Evolutionary conservation across 2,888 invertebrate genomes (phyloP), one percentile per base, ranked within the genome.

Genomic region (Phyllotreta cruciferae): DNA sequence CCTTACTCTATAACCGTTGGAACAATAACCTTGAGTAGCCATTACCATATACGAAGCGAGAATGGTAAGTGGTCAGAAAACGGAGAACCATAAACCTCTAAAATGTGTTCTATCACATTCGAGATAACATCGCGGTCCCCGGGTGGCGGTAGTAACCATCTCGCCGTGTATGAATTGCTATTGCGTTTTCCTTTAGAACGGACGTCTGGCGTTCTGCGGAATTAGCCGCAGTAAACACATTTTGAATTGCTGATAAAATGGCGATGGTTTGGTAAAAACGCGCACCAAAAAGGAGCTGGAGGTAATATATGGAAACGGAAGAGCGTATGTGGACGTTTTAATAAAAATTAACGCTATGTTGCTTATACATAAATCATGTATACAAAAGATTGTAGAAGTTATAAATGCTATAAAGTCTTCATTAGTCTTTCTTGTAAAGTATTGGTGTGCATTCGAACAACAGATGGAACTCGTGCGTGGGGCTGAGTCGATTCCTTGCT

Each of bases 101-200:
- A 78, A 78, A 78, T 78, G 76, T 74, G 74, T 75, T 76, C 75
- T 74, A 73, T 75, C 74, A 68, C 69, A 71, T 69, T 67, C 61
- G 62, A 77, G 78, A 79, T 79, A 78, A 74, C 71, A 79, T 78
- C 79, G 73, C 69, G 72, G 75, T 73, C 77, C 74, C 73, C 75
- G 72, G 77, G 78, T 77, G 77, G 77, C 75, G 34, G 55, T 44
- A 56, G 45, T 55, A 50, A 54, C 58, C 49, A 60, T 60, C 63
- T 60, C 38, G 41, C 49, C 13, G 14, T 50, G 56, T 56, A 63
- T 63, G 63, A 60, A 63, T 63, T 60, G 60, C 54, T 53, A 53
- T 63, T 63, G 52, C 60, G 41, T 60, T 63, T 57, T 61, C 55
- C 49, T 54, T 53, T 44, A 34, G 42, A 50, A 55, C 45, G 38